Base-by-base conservation (phyloP, 2,888 invertebrate species). In the Hedya salicella region DNA sequence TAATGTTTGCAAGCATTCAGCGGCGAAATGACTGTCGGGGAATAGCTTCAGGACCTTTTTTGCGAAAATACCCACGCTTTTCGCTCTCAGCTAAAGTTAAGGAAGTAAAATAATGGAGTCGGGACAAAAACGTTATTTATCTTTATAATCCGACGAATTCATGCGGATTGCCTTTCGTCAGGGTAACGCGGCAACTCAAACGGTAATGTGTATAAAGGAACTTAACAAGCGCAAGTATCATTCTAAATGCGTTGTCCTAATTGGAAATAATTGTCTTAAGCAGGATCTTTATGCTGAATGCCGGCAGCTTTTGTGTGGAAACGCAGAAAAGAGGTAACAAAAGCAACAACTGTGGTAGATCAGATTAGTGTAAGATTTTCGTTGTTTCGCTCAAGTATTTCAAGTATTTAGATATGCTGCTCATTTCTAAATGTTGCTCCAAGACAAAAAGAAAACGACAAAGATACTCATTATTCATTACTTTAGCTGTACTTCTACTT, bases 261-360 rank as follows among this genome's bases (percentile, higher is more conserved):
- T 57, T 57, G 57, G 13, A n/a, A 57, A 57, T 44, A 32, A 32
- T 44, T 57, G 57, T 57, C 32, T 57, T 44, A 11, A 25, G 21
- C 21, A 16, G 17, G 57, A 57, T 57, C 57, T 32, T 57, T 46
- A 30, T 5, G 40, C 42, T 56, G 25, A 56, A 56, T 56, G 56
- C 42, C 32, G 11, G 57, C 32, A 16, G 30, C 56, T 56, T 42
- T 54, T 14, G 39, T 54, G 36, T 8, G 25, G 30, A 46, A 3
- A 17, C 40, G 40, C 57, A 44, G 57, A 48, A 36, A 54, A 53
- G 53, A 19, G 16, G 17, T 44, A n/a, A 16, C 25, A 25, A 54
- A 40, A 13, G 6, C 19, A 19, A 21, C n/a, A 21, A 17, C 8
- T 17, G 6, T 25, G 25, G 6, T 6, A 25, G 25, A 25, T 25